Percentiles rank a stretch among this genome's conserved stretches.
phyloP scores from a whole-genome alignment of 2,888 invertebrate genomes.

The Plagodis pulveraria region DNA sequence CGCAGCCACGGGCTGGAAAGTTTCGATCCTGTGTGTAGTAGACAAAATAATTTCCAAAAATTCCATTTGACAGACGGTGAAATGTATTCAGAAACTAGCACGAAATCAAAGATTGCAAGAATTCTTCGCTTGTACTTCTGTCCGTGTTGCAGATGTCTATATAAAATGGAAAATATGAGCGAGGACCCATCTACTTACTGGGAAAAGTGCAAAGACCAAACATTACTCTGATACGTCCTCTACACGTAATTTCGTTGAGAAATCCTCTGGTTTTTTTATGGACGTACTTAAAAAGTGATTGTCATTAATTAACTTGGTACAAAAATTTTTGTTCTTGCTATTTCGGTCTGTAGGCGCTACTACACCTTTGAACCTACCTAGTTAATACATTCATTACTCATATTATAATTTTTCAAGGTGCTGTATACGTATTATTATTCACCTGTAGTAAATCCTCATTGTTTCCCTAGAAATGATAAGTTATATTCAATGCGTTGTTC shows the following conservation, averaged over 20 bases:
- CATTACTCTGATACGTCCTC: neutral
- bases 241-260: neutral
- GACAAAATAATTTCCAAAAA: constrained; percentile 32
- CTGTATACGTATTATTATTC: too few relatives aligned
- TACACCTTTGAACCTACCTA: neutral
- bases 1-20: constrained; percentile 30
- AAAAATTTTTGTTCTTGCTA: neutral
- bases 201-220: constrained; percentile 23
- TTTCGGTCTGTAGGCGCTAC: neutral
- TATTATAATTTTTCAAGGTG: too few relatives aligned
- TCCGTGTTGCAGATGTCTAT: constrained; percentile 76
- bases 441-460: too few relatives aligned
- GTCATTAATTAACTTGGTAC: neutral
- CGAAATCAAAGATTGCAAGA: constrained; percentile 67
- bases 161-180: constrained; percentile 67
- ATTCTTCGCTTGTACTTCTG: constrained; percentile 76
- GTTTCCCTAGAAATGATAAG: too few relatives aligned
- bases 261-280: neutral
- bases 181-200: constrained; percentile 44
- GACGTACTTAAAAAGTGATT: neutral
- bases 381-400: too few relatives aligned
- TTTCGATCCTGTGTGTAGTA: constrained; percentile 43
- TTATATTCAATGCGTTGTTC: too few relatives aligned
- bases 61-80: constrained; percentile 50
- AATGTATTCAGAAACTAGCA: constrained; percentile 48